Conservation (phyloP, 2,888 invertebrate genomes). For the Lasioglossum figueresi region DNA sequence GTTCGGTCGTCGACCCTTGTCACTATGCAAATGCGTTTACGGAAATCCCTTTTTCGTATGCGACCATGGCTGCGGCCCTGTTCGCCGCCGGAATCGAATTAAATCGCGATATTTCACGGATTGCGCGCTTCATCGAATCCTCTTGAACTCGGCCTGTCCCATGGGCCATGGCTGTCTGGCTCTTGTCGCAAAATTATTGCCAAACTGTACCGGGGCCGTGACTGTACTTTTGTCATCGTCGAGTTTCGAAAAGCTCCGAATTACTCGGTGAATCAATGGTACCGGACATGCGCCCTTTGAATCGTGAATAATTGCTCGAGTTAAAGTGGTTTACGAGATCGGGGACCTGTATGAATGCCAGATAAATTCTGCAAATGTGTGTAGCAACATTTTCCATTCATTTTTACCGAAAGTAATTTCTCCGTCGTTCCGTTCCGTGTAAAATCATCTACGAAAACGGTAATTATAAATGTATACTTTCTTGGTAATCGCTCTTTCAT, state of each 20-base stretch:
- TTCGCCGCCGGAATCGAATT: constrained; percentile 53
- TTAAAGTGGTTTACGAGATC: neutral
- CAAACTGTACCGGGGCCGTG: neutral
- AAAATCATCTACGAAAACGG: neutral
- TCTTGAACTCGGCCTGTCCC: neutral
- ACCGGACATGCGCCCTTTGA: neutral
- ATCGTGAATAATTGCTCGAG: neutral
- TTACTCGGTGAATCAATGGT: neutral
- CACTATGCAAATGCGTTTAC: constrained; percentile 67
- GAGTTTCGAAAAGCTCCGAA: neutral
- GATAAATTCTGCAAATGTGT: neutral
- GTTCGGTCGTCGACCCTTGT: constrained; percentile 44
- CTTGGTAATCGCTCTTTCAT: neutral
- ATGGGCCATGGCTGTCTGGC: neutral
- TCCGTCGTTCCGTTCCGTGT: neutral
- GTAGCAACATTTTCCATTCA: neutral
- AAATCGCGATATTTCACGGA: constrained; percentile 50
- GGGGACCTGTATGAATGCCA: neutral
- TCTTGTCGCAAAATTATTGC: constrained; percentile 20
- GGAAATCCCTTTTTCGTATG: constrained; percentile 54
- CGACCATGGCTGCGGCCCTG: constrained; percentile 12
- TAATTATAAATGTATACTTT: neutral
- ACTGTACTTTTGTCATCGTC: neutral
- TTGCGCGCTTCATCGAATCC: constrained; percentile 42
- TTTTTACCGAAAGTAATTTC: neutral